Evolutionary conservation across 92 coral and sea anemone species (phyloP).

Genomic region (Porites rus): DNA sequence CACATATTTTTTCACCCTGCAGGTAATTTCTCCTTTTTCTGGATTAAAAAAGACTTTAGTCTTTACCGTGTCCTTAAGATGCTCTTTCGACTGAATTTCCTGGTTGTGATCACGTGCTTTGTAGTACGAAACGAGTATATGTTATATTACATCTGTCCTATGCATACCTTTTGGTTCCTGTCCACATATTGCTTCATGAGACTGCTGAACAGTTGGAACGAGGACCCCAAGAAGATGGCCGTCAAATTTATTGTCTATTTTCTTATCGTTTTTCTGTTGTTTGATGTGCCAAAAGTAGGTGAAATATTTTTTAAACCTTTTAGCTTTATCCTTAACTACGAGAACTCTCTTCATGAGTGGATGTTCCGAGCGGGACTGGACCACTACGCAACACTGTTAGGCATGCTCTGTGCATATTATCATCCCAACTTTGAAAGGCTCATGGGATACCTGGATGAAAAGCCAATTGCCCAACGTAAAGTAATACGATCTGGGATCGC

Average conservation of each 20-base stretch:
- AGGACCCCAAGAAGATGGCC: slow-evolving; percentile 83
- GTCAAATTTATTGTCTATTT: slow-evolving; percentile 67
- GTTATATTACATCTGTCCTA: slow-evolving; percentile 93
- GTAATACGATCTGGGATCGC: slow-evolving; percentile 63
- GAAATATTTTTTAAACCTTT: slow-evolving; percentile 73
- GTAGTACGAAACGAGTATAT: slow-evolving; percentile 89
- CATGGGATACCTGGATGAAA: slow-evolving; percentile 48
- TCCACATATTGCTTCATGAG: slow-evolving; percentile 82
- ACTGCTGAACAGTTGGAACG: slow-evolving; percentile 80
- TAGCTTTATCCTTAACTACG: slow-evolving; percentile 52
- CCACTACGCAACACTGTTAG: slow-evolving; percentile 80
- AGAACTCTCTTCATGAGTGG: slow-evolving; percentile 90
- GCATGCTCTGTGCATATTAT: slow-evolving; percentile 85
- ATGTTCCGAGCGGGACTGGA: slow-evolving; percentile 93
- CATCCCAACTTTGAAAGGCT: slow-evolving; percentile 79
- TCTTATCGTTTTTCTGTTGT: slow-evolving; percentile 67
- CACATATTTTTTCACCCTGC: background rate
- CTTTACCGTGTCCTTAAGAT: slow-evolving; percentile 85
- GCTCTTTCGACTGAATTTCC: slow-evolving; percentile 90
- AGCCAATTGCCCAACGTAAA: slow-evolving; percentile 25
- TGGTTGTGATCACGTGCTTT: slow-evolving; percentile 81
- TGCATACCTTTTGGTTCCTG: slow-evolving; percentile 94
- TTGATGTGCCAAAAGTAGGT: slow-evolving; percentile 85
- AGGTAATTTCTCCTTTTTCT: slow-evolving; percentile 93
- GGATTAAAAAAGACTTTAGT: slow-evolving; percentile 87